Base-by-base conservation (phyloP, 2,113 vertebrate genomes). In the Istiophorus platypterus region DNA sequence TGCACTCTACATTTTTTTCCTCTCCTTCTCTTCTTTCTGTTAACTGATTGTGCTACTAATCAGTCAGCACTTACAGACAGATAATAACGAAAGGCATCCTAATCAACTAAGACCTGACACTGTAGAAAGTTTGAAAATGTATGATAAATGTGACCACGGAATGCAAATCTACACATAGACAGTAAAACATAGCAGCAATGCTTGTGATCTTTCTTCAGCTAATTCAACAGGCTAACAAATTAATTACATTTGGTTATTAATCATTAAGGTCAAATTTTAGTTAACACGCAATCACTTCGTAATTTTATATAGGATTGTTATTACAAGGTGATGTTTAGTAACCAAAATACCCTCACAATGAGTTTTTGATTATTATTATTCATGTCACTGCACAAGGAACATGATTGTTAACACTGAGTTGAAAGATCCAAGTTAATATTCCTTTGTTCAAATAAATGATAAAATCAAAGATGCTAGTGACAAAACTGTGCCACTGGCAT, bases 221-320 rank as follows among this genome's bases (percentile, higher is more conserved):
- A 61, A 80, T 78, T 66, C 14, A 56, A 65, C 66, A 27, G 27
- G 24, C 56, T 29, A 71, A 54, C 59, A 41, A 67, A 75, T 61
- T 51, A 34, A 31, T 42, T 27, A 51, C 39, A 45, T 12, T 57
- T 49, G 8, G 12, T n/a, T 54, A 5, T 20, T 20, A 68, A 70
- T 49, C 26, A 37, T 7, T 31, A 22, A 49, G n/a, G 39, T 42
- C 27, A 49, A 51, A 68, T 54, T 41, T 49, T 72, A 15, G 65
- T 49, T 75, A n/a, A 24, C 39, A 29, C 14, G 20, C 18, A 56
- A 75, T 2, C 24, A 9, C 10, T 6, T 29, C 3, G 57, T 51
- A n/a, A 65, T 74, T 74, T 65, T 58, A n/a, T 29, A 27, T 39
- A 61, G 41, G 26, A 75, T 42, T 61, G 34, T 72, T 59, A 77